Conservation (phyloP, 2,888 invertebrate species). For the Eudasyphora cyanicolor region DNA sequence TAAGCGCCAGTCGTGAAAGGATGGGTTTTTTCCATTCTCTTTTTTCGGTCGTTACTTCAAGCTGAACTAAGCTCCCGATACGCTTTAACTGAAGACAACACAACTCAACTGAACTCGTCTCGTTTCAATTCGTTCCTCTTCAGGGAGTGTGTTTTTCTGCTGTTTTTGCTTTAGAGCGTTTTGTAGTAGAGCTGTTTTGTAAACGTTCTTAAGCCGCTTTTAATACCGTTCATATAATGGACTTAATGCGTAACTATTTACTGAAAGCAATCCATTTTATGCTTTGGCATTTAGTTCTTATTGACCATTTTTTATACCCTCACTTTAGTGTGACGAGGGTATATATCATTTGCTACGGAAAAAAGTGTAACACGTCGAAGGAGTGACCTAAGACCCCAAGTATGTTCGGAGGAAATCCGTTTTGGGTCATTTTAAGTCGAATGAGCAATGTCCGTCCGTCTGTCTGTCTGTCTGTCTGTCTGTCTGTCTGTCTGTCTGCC, state of each 20-base stretch:
- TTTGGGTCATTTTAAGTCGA: no score
- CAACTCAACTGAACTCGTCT: not conserved
- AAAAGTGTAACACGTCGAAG: no score
- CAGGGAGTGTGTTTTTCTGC: not conserved
- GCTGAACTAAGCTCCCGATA: not conserved
- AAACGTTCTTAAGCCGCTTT: conserved; percentile 49
- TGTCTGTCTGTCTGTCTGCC: no score
- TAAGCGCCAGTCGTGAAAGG: not conserved
- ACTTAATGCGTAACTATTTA: conserved; percentile 54
- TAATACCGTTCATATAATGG: conserved; percentile 47
- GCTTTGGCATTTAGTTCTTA: conserved; percentile 41
- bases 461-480: no score
- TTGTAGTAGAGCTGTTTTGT: conserved; percentile 8
- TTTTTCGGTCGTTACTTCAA: not conserved
- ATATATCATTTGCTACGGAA: no score
- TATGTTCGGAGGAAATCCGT: no score
- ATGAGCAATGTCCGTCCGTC: no score
- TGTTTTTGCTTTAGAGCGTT: not conserved
- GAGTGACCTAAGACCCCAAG: no score
- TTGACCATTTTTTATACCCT: conserved; percentile 33
- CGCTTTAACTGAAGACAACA: not conserved
- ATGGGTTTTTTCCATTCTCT: not conserved
- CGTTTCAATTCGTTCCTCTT: conserved; percentile 1
- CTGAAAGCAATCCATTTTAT: conserved; percentile 45
- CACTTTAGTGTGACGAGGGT: no score